Conservation (phyloP, 2,888 invertebrate genomes). For the Sinohyriopsis cumingii region DNA sequence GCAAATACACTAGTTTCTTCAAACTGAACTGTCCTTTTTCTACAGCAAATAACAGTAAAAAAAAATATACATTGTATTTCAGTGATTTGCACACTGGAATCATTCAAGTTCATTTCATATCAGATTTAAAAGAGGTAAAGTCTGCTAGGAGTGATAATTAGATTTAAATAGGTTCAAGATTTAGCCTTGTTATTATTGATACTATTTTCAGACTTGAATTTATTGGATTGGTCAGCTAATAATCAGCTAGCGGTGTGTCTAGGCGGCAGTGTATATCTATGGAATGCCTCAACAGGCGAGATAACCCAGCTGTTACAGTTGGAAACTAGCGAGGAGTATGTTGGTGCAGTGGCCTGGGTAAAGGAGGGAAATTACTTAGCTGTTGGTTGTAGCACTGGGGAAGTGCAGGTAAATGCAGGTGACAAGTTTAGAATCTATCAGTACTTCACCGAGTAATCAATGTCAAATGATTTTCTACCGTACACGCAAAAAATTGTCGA, state of each 20-base stretch:
- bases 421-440: neutral
- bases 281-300: slow-evolving; percentile 87
- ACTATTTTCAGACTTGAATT: slow-evolving; percentile 80
- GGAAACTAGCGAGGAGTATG: slow-evolving; percentile 79
- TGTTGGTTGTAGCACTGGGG: slow-evolving; percentile 88
- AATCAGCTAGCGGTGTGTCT: slow-evolving; percentile 96
- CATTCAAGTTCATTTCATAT: no score
- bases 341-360: slow-evolving; percentile 85
- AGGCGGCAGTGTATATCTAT: slow-evolving; percentile 88
- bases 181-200: neutral
- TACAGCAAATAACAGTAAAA: no score
- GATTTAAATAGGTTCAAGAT: no score
- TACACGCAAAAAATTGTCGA: no score
- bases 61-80: no score
- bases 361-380: slow-evolving; percentile 85
- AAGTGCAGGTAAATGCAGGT: slow-evolving; percentile 80
- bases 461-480: no score
- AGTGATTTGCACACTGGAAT: no score
- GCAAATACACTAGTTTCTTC: no score
- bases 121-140: no score
- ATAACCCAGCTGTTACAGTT: slow-evolving; percentile 83
- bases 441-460: no score
- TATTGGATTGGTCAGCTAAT: slow-evolving; percentile 94
- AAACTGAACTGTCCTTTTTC: no score
- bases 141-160: no score